Percentiles rank a stretch among this genome's conserved stretches.
phyloP scores from a whole-genome alignment of 2,113 vertebrate species.

The Suricata suricatta region DNA sequence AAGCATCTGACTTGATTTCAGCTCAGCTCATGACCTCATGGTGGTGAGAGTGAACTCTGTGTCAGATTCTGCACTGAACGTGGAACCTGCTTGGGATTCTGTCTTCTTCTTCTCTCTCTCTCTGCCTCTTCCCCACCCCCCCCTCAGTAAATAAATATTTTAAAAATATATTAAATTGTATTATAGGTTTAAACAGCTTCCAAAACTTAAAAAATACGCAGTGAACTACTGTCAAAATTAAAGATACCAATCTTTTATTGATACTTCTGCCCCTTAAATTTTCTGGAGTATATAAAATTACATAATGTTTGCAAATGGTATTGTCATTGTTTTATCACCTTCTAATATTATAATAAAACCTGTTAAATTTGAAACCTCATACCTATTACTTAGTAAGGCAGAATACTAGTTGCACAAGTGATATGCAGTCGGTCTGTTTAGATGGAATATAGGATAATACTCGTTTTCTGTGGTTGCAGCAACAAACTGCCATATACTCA shows the following conservation, averaged over 20 bases:
- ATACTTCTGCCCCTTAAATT: neutral
- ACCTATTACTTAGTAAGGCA: neutral
- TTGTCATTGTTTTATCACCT: neutral
- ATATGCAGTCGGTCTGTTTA: too few species aligned
- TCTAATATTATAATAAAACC: neutral
- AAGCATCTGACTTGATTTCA: too few species aligned
- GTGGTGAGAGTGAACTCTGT: too few species aligned
- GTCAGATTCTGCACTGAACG: too few species aligned
- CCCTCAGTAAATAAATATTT: too few species aligned
- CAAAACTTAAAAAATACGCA: neutral
- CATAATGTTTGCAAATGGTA: neutral
- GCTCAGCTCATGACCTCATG: too few species aligned
- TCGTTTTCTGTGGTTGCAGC: neutral
- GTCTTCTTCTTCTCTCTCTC: too few species aligned
- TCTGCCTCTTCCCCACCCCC: too few species aligned
- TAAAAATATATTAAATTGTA: neutral
- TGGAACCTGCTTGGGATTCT: too few species aligned
- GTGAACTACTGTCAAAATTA: neutral
- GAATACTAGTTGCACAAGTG: neutral
- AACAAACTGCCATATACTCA: neutral
- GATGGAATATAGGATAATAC: too few species aligned
- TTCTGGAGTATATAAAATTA: neutral
- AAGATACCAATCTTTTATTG: neutral
- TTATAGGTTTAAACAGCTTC: neutral
- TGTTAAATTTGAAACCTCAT: neutral